These are phyloP conservation scores for Parazoanthus atlanticus DNA, from an alignment of 92 coral and sea anemone genomes.

Conservation along the genomic window DNA sequence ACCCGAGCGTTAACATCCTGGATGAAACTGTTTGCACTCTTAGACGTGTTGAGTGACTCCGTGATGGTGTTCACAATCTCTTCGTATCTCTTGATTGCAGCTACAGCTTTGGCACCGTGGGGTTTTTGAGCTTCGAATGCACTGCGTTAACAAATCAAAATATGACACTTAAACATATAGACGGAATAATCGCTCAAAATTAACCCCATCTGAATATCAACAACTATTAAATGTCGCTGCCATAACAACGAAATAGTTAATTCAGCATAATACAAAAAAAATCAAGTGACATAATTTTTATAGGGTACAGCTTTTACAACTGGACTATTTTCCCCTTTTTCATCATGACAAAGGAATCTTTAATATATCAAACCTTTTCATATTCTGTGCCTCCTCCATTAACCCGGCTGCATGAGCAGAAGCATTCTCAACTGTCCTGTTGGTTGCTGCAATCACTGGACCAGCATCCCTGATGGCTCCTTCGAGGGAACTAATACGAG, in stretches of 20 bases:
- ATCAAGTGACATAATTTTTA: no score
- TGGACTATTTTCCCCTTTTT: no score
- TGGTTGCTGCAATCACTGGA: conserved; percentile 22
- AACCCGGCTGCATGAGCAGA: conserved; percentile 78
- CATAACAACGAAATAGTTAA: not conserved
- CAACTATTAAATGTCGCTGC: not conserved
- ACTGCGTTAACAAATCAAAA: conserved; percentile 48
- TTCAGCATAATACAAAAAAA: no score
- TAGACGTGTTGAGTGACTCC: conserved; percentile 75
- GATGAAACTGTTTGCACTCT: conserved; percentile 70
- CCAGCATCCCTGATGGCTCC: not conserved
- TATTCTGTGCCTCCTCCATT: conserved; percentile 67
- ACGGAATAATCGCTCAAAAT: not conserved
- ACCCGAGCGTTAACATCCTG: conserved; percentile 77
- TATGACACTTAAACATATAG: not conserved
- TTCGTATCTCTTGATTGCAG: conserved; percentile 82
- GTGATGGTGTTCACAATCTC: conserved; percentile 73
- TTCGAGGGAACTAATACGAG: conserved; percentile 7
- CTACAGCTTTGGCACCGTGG: conserved; percentile 86
- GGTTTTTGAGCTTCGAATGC: conserved; percentile 68
- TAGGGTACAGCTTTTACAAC: not conserved
- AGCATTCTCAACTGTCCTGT: conserved; percentile 60
- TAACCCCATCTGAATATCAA: not conserved
- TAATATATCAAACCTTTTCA: conserved; percentile 69
- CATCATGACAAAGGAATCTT: not conserved